Evolutionary conservation across 2,888 invertebrate genomes (phyloP), one percentile per base, ranked within the genome.

Genomic region (Ophion obscuratus): DNA sequence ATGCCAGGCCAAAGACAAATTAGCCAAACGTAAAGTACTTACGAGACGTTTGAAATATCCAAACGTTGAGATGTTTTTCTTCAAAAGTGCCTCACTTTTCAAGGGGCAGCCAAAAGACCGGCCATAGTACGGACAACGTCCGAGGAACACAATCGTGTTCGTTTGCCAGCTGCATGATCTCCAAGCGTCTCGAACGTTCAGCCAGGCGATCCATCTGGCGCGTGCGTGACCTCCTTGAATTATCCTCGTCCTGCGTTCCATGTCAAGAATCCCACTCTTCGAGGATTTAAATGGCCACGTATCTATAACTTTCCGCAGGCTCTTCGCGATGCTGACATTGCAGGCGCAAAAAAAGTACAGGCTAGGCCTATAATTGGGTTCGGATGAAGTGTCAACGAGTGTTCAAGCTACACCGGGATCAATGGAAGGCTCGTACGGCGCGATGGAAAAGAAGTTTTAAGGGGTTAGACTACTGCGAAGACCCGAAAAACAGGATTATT

Each of bases 211-310:
- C 93, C 93, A 93, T 93, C 93, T 93, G 93, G 92, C 92, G 91
- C 91, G 92, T 93, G 93, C 93, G 93, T 93, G 93, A 93, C 92
- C 93, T 92, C 91, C 90, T 89, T 89, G 90, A 93, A 93, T 93
- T 93, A 93, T 91, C 91, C 88, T 87, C 90, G 89, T 90, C 89
- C 90, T 87, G 76, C 61, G 27, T 64, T 53, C 40, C 77, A 73
- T 47, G 82, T 87, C 73, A 77, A 85, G 70, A 79, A 77, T 80
- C 80, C 67, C 66, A 61, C 61, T 68, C 62, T 31, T 67, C 59
- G n/a, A 67, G 78, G 53, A 53, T 53, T 53, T 53, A 17, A 53
- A 53, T 53, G 53, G 53, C 17, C 17, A 40, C 40, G 53, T 17
- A 53, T 53, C 53, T 53, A 17, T 53, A 53, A 53, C 53, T 17